These are phyloP conservation scores for Silurus aristotelis DNA, from an alignment of 2,797 vertebrate species.

Conservation along the genomic window DNA sequence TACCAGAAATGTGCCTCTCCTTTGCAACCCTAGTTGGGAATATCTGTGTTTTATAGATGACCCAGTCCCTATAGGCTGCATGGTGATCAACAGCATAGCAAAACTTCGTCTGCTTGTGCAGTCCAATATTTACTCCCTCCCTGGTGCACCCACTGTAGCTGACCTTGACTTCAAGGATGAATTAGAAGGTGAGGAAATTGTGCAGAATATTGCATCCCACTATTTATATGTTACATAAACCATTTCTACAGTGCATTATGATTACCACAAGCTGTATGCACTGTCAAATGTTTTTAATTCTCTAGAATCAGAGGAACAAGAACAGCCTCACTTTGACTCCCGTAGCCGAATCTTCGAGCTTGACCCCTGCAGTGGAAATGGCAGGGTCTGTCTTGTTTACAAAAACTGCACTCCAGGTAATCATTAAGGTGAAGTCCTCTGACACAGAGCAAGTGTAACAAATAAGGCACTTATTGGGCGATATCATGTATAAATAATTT, in stretches of 20 bases:
- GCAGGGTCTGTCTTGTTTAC: slow-evolving; percentile 95
- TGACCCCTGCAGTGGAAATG: slow-evolving; percentile 88
- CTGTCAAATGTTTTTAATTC: slow-evolving; percentile 44
- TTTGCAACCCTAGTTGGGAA: background rate
- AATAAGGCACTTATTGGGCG: background rate
- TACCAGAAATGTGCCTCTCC: too few relatives aligned
- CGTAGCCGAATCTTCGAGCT: slow-evolving; percentile 90
- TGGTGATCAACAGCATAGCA: slow-evolving; percentile 86
- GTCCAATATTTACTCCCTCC: slow-evolving; percentile 83
- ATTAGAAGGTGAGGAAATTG: slow-evolving; percentile 66
- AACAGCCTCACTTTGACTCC: slow-evolving; percentile 87
- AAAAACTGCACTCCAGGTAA: slow-evolving; percentile 85
- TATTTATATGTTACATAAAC: background rate
- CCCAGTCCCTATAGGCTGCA: slow-evolving; percentile 86
- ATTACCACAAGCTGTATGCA: background rate
- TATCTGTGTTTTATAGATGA: slow-evolving; percentile 74
- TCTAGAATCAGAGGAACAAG: slow-evolving; percentile 68
- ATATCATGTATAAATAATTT: background rate
- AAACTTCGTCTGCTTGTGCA: slow-evolving; percentile 81
- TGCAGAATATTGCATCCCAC: slow-evolving; percentile 50
- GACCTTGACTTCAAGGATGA: slow-evolving; percentile 88
- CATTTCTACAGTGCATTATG: background rate
- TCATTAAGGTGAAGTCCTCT: background rate
- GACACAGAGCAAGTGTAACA: background rate
- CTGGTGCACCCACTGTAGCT: slow-evolving; percentile 85